phyloP scores from a whole-genome alignment of 1,140 invertebrate species.

The Trinorchestia longiramus region DNA sequence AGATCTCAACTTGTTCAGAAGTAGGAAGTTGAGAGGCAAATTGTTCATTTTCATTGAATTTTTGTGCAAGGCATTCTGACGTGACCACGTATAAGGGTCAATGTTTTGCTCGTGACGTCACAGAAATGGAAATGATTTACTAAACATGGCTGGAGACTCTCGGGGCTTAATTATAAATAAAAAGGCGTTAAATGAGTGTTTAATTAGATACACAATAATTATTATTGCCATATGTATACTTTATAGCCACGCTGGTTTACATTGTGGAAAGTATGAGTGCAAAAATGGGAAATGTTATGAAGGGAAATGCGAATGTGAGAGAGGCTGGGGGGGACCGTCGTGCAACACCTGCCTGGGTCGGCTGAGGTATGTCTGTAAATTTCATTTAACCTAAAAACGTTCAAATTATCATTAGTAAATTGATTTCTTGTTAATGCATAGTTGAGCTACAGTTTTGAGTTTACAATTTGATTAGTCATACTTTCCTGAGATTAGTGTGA shows the following conservation, averaged over 20 bases:
- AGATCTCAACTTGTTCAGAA: neutral
- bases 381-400: neutral
- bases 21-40: neutral
- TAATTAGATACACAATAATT: neutral
- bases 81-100: slow-evolving; percentile 24
- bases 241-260: neutral
- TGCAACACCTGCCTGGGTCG: slow-evolving; percentile 21
- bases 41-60: neutral
- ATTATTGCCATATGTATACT: slow-evolving; percentile 2
- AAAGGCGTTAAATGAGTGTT: neutral
- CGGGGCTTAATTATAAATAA: neutral
- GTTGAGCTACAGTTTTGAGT: neutral
- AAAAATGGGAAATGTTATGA: slow-evolving; percentile 23
- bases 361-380: neutral
- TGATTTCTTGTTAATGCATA: neutral
- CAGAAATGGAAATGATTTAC: slow-evolving; percentile 41
- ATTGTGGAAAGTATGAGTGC: slow-evolving; percentile 27
- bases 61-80: neutral
- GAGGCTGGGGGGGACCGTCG: neutral
- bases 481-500: neutral
- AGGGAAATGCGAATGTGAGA: slow-evolving; percentile 25
- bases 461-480: neutral
- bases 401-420: neutral
- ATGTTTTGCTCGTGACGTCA: slow-evolving; percentile 53
- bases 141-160: slow-evolving; percentile 45